Evolutionary conservation across 2,888 invertebrate species (phyloP), one percentile per base, ranked within the genome.

Genomic region (Aphidius colemani): DNA sequence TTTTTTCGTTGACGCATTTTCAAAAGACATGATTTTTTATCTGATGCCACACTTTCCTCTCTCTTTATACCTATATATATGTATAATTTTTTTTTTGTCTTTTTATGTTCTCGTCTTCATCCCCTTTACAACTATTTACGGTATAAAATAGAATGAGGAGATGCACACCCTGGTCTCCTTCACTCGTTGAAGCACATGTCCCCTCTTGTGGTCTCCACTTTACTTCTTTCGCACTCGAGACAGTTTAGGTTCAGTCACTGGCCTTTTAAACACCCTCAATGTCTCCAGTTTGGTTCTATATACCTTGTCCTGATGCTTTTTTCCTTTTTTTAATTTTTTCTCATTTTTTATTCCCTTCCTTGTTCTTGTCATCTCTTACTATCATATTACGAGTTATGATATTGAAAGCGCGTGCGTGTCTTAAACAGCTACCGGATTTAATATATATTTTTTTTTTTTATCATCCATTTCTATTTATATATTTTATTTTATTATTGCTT

Each of bases 221-320:
- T 51, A 18, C 10, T 53, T 40, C 18, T 41, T 7, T 18, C 30
- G 18, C 65, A 61, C 65, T 65, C 57, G 65, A 65, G 61, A 62
- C 67, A 63, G 59, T 66, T 66, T 64, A 56, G 60, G 58, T 61
- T 61, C 59, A 63, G 58, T 50, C 59, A 64, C 65, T 43, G 66
- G 59, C 56, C 64, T 67, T 62, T 67, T 69, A 66, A 69, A 69
- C 64, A 64, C 69, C 67, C 66, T 63, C 61, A 46, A 61, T 63
- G 46, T 61, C 59, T 55, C 44, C 9, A 13, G 53, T 60, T 11
- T 61, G 6, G 7, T 40, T 7, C 39, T n/a, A 7, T 53, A 40
- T 11, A n/a, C 40, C 10, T 40, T 49, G 7, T 11, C 46, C 41
- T 39, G n/a, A 39, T 51, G 57, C 61, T 61, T 61, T 56, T 60